Evolutionary conservation across 2,113 vertebrate species (phyloP).

Genomic region (Corythaixoides concolor): DNA sequence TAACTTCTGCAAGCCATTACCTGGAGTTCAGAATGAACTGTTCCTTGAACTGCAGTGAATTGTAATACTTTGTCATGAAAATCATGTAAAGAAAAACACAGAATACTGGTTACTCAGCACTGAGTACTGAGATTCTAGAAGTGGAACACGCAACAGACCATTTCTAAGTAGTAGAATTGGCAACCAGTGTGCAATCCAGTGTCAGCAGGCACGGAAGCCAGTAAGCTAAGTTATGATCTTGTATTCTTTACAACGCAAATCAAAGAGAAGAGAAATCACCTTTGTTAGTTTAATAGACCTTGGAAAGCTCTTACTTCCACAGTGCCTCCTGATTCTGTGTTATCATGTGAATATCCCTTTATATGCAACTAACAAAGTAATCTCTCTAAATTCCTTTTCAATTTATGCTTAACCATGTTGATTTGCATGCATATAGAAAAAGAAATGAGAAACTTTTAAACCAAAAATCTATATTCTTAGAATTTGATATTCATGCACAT

Average conservation of each 20-base stretch:
- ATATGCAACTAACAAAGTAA: conserved; percentile 8
- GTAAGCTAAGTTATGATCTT: background rate
- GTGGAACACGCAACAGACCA: background rate
- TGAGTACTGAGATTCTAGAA: background rate
- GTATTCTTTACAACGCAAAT: background rate
- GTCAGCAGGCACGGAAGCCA: background rate
- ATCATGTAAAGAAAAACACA: background rate
- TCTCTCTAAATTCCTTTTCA: conserved; percentile 18
- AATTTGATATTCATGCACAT: background rate
- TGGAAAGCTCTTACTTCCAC: background rate
- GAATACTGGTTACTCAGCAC: background rate
- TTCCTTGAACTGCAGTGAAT: background rate
- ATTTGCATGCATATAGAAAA: conserved; percentile 11
- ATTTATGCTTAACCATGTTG: conserved; percentile 16
- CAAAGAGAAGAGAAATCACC: background rate
- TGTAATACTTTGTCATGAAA: background rate
- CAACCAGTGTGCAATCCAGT: background rate
- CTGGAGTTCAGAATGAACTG: background rate
- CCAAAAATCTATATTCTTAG: background rate
- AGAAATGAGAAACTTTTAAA: conserved; percentile 25
- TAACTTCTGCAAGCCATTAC: background rate
- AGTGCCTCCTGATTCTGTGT: background rate
- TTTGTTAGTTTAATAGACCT: background rate
- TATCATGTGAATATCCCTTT: conserved; percentile 26
- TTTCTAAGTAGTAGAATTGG: background rate